Evolutionary conservation across 2,888 invertebrate genomes (phyloP).

Genomic region (Drosophila mulleri): DNA sequence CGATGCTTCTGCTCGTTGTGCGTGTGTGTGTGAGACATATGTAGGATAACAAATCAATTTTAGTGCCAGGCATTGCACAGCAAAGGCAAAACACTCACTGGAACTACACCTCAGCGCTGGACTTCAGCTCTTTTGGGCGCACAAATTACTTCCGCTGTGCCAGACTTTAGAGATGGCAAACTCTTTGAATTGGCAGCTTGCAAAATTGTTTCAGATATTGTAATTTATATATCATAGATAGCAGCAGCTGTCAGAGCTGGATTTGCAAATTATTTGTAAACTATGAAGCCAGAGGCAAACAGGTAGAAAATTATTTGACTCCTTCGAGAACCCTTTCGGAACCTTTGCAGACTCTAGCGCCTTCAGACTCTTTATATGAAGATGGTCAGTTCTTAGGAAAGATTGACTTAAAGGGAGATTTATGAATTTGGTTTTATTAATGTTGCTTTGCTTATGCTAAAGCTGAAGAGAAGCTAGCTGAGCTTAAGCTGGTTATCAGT

Average conservation of each 20-base stretch:
- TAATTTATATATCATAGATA: neutral
- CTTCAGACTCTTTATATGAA: no score
- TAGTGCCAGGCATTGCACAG: slow-evolving; percentile 44
- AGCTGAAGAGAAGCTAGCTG: no score
- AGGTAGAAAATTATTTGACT: neutral
- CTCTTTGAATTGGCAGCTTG: slow-evolving; percentile 2
- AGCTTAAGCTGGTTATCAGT: no score
- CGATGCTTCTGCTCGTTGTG: slow-evolving; percentile 2
- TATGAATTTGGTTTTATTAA: no score
- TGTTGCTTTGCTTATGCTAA: no score
- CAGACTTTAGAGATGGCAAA: neutral
- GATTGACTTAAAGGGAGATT: no score
- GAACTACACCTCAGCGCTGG: slow-evolving; percentile 20
- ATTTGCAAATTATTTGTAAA: neutral
- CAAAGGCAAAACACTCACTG: slow-evolving; percentile 8
- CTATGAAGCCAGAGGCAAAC: neutral
- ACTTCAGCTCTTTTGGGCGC: slow-evolving; percentile 50
- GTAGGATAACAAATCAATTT: slow-evolving; percentile 74
- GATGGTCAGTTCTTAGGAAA: no score
- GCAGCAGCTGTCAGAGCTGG: neutral
- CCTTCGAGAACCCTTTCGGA: neutral
- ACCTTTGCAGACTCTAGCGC: no score
- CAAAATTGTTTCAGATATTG: neutral
- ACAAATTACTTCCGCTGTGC: slow-evolving; percentile 67
- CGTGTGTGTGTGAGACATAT: slow-evolving; percentile 59